Evolutionary conservation across 2,113 vertebrate species (phyloP), one percentile per base, ranked within the genome.

Genomic region (Nothoprocta perdicaria): DNA sequence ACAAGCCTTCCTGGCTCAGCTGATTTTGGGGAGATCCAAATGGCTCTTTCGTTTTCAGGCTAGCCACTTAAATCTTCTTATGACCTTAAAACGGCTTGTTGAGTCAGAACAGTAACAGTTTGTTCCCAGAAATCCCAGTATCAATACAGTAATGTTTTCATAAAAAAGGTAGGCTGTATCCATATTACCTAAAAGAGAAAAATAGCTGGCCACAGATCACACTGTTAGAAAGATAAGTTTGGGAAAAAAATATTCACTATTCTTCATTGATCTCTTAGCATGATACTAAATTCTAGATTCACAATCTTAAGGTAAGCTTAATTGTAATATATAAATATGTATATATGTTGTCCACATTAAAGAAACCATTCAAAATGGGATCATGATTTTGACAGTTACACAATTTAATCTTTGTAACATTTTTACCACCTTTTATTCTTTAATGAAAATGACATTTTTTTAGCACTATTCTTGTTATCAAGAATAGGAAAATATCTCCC

Each of bases 391-490:
- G 66, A 84, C 7, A 88, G 58, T n/a, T 73, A 73, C 73, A 87
- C 35, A 93, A 84, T 94, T 84, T 76, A 84, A 66, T 61, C 62
- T 66, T 46, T 82, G 57, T 69, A 67, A 91, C 79, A 48, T 55
- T 45, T 22, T 77, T 84, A 48, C 3, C 35, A 58, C 11, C 53
- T 50, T 41, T 83, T 79, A 19, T 79, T 89, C 68, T 93, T 72
- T 80, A 79, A 52, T 60, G 88, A 62, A 81, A 79, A 27, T 57
- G 43, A 38, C 48, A 48, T 48, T 22, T 48, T 48, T 48, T 48
- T 22, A 87, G 73, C 38, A 87, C 10, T 6, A 19, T 63, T 77
- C 16, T 52, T 65, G 61, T 80, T 41, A 80, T 60, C 27, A 38
- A 69, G 57, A 83, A 55, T 2, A 24, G 63, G 35, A 45, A 88